phyloP scores from a whole-genome alignment of 2,113 vertebrate genomes.

The Procavia capensis region DNA sequence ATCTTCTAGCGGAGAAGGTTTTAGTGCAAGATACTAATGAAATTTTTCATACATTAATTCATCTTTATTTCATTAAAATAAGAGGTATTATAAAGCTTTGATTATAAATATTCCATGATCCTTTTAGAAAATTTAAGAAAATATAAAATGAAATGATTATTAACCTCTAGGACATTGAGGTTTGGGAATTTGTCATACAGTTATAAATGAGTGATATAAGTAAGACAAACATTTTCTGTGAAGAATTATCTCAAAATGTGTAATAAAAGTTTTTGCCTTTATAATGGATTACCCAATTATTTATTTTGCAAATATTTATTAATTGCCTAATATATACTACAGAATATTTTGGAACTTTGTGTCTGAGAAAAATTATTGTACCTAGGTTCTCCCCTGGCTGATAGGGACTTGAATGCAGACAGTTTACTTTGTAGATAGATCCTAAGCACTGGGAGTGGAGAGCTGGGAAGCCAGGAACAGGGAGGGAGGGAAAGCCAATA shows the following conservation, averaged over 20 bases:
- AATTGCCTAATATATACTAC: background rate
- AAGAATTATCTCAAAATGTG: background rate
- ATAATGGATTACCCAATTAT: background rate
- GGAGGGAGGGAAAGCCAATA: background rate
- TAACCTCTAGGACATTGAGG: background rate
- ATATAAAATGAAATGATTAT: background rate
- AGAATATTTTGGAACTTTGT: background rate
- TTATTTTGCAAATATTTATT: constrained; percentile 38
- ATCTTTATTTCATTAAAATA: constrained; percentile 6
- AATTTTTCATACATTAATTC: constrained; percentile 14
- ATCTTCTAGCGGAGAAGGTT: background rate
- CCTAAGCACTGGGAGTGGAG: background rate
- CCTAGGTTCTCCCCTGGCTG: background rate
- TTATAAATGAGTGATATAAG: constrained; percentile 19
- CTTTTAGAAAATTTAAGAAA: background rate
- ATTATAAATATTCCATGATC: constrained; percentile 9
- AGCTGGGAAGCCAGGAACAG: background rate
- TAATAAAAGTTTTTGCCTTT: background rate
- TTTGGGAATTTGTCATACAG: background rate
- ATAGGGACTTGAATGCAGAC: background rate
- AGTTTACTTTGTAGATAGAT: constrained; percentile 18
- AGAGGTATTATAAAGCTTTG: background rate
- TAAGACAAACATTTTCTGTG: background rate
- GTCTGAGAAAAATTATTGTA: background rate
- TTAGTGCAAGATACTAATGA: constrained; percentile 12